Percentiles rank a stretch among this genome's conserved stretches.
phyloP scores from a whole-genome alignment of 2,797 vertebrate species.

The Ceryle rudis region DNA sequence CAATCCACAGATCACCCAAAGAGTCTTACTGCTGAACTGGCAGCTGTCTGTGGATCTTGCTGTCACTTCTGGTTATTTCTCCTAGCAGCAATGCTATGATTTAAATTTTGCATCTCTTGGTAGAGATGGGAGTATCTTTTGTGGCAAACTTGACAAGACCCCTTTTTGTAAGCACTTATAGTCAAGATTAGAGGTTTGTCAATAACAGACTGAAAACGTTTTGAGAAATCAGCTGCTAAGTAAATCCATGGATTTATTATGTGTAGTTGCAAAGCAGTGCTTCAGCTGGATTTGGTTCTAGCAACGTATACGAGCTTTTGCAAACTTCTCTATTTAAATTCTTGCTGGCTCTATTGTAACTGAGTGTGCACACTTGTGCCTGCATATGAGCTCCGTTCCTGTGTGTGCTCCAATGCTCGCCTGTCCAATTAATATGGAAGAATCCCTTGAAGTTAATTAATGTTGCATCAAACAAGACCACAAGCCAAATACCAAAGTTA shows the following conservation, averaged over 20 bases:
- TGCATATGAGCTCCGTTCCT: background rate
- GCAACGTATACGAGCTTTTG: background rate
- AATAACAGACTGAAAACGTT: background rate
- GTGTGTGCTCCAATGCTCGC: background rate
- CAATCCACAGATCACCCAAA: background rate
- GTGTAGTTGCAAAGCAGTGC: background rate
- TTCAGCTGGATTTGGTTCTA: background rate
- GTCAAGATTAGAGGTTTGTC: background rate
- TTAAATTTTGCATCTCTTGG: background rate
- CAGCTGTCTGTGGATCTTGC: background rate
- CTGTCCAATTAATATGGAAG: conserved; percentile 24
- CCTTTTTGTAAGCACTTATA: background rate
- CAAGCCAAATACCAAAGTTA: background rate
- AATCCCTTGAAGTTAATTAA: conserved; percentile 20
- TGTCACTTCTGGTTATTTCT: background rate
- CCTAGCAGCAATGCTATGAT: background rate
- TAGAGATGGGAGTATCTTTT: background rate
- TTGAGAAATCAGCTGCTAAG: background rate
- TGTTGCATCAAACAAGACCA: background rate
- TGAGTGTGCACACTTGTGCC: background rate
- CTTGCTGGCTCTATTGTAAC: background rate
- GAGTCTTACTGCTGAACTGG: background rate
- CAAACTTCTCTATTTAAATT: background rate
- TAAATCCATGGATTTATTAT: background rate
- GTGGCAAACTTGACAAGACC: background rate